Conservation (phyloP, 2,113 vertebrate genomes). For the Cathartes aura region DNA sequence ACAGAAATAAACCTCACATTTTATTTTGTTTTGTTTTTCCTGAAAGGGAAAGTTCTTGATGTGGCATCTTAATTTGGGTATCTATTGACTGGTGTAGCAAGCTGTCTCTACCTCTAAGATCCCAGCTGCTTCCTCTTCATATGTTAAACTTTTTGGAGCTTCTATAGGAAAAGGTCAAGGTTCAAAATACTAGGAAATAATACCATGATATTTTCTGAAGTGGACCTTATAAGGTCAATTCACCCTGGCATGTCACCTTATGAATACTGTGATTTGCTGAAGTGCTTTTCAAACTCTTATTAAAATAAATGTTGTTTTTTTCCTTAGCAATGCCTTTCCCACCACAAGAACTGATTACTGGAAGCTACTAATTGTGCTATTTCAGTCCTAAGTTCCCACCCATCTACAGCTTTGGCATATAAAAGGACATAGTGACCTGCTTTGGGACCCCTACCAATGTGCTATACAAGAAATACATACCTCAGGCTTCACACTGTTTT, state of each 20-base stretch:
- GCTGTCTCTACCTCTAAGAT: background rate
- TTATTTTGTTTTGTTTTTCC: background rate
- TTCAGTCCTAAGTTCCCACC: background rate
- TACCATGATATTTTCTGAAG: background rate
- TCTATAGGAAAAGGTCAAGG: background rate
- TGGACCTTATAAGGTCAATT: background rate
- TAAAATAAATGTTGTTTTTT: background rate
- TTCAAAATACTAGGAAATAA: background rate
- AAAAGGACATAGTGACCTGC: background rate
- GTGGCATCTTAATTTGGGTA: background rate
- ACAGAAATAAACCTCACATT: background rate
- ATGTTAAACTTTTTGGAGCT: background rate
- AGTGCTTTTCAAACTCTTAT: background rate
- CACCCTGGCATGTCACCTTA: background rate
- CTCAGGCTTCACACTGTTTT: background rate
- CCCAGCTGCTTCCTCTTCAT: background rate
- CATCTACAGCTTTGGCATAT: background rate
- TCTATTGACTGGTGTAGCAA: background rate
- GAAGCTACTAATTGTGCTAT: background rate
- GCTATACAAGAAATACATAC: background rate
- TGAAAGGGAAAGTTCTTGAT: background rate
- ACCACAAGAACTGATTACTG: background rate
- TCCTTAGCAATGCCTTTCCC: background rate
- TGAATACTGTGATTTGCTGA: background rate
- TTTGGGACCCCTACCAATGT: background rate